These are phyloP conservation scores for Antennarius striatus DNA, from an alignment of 2,113 vertebrate genomes.

Conservation along the genomic window DNA sequence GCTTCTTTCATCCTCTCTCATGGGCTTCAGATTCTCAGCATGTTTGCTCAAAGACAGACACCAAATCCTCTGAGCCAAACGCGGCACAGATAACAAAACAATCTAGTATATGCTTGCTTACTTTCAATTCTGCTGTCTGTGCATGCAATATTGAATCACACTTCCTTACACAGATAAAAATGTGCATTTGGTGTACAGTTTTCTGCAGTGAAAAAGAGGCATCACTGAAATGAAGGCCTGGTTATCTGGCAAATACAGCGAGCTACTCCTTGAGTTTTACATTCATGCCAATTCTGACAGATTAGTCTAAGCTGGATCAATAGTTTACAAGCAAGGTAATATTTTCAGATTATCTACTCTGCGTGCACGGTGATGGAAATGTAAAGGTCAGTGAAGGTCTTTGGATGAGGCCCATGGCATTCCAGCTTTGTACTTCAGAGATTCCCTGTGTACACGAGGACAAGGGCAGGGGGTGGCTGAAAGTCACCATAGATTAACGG, in stretches of 20 bases:
- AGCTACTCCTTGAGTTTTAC: constrained; percentile 5
- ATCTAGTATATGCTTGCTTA: constrained; percentile 32
- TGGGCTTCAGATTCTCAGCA: constrained; percentile 25
- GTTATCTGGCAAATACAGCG: not conserved
- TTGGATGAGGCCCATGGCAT: constrained; percentile 38
- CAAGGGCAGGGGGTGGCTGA: constrained; percentile 28
- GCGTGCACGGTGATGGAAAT: constrained; percentile 2
- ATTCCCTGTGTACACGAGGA: constrained; percentile 53
- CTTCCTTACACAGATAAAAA: not conserved
- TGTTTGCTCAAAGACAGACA: constrained; percentile 38
- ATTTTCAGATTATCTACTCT: constrained; percentile 14
- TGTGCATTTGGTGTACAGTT: no score
- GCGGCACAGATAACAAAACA: constrained; percentile 57
- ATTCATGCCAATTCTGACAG: constrained; percentile 1
- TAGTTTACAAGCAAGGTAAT: not conserved
- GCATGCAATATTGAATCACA: constrained; percentile 22
- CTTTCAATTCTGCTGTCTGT: constrained; percentile 8
- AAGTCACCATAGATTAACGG: constrained; percentile 66
- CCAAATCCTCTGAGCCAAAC: constrained; percentile 43
- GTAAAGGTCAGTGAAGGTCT: constrained; percentile 40
- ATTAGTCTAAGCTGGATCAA: constrained; percentile 5
- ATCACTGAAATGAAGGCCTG: no score
- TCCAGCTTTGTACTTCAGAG: constrained; percentile 42
- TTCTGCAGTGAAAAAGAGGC: no score
- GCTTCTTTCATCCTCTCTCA: constrained; percentile 21